phyloP scores from a whole-genome alignment of 1,140 invertebrate genomes.

The Drosophila pectinifera region DNA sequence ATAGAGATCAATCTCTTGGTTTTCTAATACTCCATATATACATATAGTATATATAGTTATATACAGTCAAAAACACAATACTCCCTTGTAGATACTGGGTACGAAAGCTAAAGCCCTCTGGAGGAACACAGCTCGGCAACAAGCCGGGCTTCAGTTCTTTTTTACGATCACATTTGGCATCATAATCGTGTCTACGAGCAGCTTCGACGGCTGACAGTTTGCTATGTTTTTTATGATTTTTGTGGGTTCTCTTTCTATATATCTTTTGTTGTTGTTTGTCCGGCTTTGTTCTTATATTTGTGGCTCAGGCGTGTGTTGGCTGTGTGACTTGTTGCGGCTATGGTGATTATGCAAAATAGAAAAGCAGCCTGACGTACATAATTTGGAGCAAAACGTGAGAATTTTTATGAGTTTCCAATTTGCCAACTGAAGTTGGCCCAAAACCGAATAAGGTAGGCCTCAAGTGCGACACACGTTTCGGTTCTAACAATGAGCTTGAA shows the following conservation, averaged over 20 bases:
- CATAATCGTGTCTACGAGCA: slow-evolving; percentile 57
- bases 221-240: slow-evolving; percentile 47
- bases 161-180: slow-evolving; percentile 66
- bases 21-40: no score
- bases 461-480: slow-evolving; percentile 59
- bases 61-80: background rate
- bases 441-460: background rate
- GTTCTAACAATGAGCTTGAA: slow-evolving; percentile 8
- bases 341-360: slow-evolving; percentile 66
- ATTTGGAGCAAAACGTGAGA: slow-evolving; percentile 80
- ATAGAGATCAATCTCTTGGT: no score
- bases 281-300: slow-evolving; percentile 3
- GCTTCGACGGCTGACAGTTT: slow-evolving; percentile 63
- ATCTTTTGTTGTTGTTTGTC: background rate
- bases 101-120: slow-evolving; percentile 7
- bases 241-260: slow-evolving; percentile 23
- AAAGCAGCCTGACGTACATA: slow-evolving; percentile 33
- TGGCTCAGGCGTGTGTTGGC: slow-evolving; percentile 24
- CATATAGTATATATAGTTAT: no score
- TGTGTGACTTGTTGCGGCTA: slow-evolving; percentile 26
- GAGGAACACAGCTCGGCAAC: slow-evolving; percentile 44
- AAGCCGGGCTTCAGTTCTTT: slow-evolving; percentile 35
- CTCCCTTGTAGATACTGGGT: background rate
- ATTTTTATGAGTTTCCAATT: slow-evolving; percentile 78
- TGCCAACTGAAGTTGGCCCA: slow-evolving; percentile 45